Conservation (phyloP, 2,888 invertebrate species). For the Cremastinae sp. region DNA sequence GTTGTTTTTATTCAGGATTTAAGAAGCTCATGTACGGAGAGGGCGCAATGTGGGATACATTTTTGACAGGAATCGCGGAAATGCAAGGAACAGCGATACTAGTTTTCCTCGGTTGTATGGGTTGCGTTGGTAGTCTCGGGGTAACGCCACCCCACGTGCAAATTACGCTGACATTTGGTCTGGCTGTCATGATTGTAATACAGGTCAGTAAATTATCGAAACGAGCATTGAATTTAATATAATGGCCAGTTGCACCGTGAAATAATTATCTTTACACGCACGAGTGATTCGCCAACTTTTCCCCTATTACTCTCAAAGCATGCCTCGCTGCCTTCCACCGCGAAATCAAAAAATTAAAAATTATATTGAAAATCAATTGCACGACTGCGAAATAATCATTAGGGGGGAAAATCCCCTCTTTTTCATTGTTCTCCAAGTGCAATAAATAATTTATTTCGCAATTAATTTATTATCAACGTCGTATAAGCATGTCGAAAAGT, state of each 20-base stretch:
- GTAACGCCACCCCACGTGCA: conserved; percentile 71
- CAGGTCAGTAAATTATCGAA: conserved; percentile 73
- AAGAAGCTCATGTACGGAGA: conserved; percentile 68
- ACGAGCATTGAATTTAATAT: conserved; percentile 14
- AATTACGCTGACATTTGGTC: conserved; percentile 76
- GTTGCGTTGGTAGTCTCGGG: conserved; percentile 70
- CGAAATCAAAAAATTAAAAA: too few relatives aligned
- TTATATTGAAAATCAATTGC: too few relatives aligned
- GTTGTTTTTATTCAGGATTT: conserved; percentile 62
- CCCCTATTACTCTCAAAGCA: too few relatives aligned
- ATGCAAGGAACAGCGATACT: conserved; percentile 76
- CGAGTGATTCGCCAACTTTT: too few relatives aligned
- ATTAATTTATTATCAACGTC: too few relatives aligned
- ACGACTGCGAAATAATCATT: too few relatives aligned
- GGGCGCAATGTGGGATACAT: conserved; percentile 64
- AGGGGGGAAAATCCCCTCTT: too few relatives aligned
- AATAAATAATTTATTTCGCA: not conserved
- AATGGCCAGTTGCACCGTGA: conserved; percentile 31
- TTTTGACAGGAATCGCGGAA: conserved; percentile 75
- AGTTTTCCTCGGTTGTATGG: conserved; percentile 78
- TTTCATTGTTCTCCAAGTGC: too few relatives aligned
- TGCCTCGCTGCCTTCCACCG: too few relatives aligned
- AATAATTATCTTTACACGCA: conserved; percentile 48
- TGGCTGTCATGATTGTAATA: conserved; percentile 77
- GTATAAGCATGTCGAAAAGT: not conserved